Conservation (phyloP, 92 coral and sea anemone genomes). For the Parazoanthus darwini region DNA sequence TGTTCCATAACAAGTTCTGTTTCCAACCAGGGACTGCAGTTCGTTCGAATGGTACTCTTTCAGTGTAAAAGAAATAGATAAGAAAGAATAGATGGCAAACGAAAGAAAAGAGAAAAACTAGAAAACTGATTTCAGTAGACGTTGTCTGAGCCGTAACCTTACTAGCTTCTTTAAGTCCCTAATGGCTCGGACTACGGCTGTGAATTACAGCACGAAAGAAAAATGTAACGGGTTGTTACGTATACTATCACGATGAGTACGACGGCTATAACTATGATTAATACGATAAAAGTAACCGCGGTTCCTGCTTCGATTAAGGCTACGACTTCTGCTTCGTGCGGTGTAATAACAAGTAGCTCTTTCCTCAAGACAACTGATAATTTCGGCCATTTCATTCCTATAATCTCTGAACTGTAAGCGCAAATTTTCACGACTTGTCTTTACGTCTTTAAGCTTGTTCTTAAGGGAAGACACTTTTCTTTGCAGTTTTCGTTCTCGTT, state of each 20-base stretch:
- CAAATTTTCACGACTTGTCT: background rate
- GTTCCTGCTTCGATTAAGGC: background rate
- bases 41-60: no score
- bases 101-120: no score
- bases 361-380: background rate
- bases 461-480: background rate
- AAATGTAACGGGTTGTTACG: background rate
- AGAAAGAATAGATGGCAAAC: no score
- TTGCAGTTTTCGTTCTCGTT: background rate
- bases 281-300: background rate
- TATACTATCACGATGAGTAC: background rate
- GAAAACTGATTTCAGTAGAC: no score
- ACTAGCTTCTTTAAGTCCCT: no score
- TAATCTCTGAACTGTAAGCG: background rate
- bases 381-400: slow-evolving; percentile 1
- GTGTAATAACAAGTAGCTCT: background rate
- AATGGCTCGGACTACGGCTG: background rate
- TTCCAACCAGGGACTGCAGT: no score
- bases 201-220: background rate
- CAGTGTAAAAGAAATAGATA: no score
- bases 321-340: background rate
- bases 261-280: background rate
- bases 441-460: background rate
- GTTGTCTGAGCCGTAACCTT: no score
- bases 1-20: no score